phyloP scores from a whole-genome alignment of 2,113 vertebrate species.

The Ranitomeya imitator region DNA sequence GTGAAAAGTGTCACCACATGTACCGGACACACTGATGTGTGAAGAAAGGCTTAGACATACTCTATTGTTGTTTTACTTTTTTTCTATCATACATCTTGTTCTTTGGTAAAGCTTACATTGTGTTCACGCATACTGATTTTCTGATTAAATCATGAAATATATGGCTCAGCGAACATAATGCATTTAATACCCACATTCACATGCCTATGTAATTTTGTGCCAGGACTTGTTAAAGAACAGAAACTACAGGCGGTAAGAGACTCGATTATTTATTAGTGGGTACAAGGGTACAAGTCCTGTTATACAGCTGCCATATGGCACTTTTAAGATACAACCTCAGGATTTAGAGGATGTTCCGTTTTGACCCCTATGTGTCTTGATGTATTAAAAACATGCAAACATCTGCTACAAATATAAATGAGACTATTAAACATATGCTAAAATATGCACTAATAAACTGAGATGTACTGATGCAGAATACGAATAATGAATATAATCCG shows the following conservation, averaged over 20 bases:
- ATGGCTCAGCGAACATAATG: slow-evolving; percentile 17
- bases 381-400: background rate
- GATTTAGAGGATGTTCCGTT: background rate
- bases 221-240: slow-evolving; percentile 15
- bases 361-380: slow-evolving; percentile 1
- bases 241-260: background rate
- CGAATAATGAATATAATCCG: slow-evolving; percentile 1
- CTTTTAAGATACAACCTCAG: background rate
- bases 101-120: slow-evolving; percentile 6
- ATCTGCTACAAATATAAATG: background rate
- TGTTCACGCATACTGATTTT: slow-evolving; percentile 12
- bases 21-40: too few relatives aligned
- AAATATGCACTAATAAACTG: background rate
- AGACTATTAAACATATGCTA: slow-evolving; percentile 3
- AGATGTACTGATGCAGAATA: background rate
- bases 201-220: background rate
- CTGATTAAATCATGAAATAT: slow-evolving; percentile 21
- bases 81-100: slow-evolving; percentile 1
- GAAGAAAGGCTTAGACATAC: background rate
- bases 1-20: too few relatives aligned
- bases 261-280: background rate
- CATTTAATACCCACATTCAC: background rate
- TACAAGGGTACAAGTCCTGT: background rate
- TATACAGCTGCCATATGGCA: background rate
- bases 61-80: background rate